phyloP scores from a whole-genome alignment of 2,797 vertebrate genomes.

The Gambusia yucatana region DNA sequence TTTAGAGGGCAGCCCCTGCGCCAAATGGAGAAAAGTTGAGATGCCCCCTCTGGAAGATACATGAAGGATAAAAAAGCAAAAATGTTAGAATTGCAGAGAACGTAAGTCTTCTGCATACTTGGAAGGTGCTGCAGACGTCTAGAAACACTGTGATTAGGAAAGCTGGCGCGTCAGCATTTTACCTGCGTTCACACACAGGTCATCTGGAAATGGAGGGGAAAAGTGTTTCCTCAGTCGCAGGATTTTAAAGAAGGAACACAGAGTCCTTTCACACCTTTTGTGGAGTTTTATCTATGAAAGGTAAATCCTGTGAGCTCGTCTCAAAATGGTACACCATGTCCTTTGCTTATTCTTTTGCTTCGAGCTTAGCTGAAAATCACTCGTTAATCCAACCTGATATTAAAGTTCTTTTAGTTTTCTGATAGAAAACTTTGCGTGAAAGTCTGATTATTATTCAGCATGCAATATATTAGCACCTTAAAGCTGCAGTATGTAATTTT shows the following conservation, averaged over 20 bases:
- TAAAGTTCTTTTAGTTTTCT: slow-evolving; percentile 27
- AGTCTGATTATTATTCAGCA: background rate
- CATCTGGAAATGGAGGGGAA: slow-evolving; percentile 13
- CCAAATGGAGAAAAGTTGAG: slow-evolving; percentile 88
- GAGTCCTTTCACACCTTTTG: slow-evolving; percentile 42
- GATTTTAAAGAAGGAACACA: slow-evolving; percentile 40
- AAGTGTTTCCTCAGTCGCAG: slow-evolving; percentile 35
- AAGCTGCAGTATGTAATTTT: background rate
- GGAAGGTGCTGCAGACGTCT: slow-evolving; percentile 13
- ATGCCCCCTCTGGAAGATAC: slow-evolving; percentile 83
- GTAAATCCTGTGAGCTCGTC: slow-evolving; percentile 18
- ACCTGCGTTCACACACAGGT: slow-evolving; percentile 9
- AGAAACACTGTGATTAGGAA: background rate
- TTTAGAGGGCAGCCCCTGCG: slow-evolving; percentile 85
- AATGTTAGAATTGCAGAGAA: slow-evolving; percentile 24
- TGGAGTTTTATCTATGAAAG: slow-evolving; percentile 18
- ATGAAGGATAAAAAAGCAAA: slow-evolving; percentile 50
- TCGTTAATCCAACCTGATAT: slow-evolving; percentile 15
- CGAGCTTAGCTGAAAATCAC: slow-evolving; percentile 19
- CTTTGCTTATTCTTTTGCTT: slow-evolving; percentile 41
- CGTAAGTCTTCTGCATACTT: slow-evolving; percentile 14
- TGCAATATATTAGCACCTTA: background rate
- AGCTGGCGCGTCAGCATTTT: slow-evolving; percentile 1
- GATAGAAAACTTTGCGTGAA: slow-evolving; percentile 13
- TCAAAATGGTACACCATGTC: slow-evolving; percentile 44